phyloP scores from a whole-genome alignment of 2,113 vertebrate genomes.

The Cynoglossus semilaevis region DNA sequence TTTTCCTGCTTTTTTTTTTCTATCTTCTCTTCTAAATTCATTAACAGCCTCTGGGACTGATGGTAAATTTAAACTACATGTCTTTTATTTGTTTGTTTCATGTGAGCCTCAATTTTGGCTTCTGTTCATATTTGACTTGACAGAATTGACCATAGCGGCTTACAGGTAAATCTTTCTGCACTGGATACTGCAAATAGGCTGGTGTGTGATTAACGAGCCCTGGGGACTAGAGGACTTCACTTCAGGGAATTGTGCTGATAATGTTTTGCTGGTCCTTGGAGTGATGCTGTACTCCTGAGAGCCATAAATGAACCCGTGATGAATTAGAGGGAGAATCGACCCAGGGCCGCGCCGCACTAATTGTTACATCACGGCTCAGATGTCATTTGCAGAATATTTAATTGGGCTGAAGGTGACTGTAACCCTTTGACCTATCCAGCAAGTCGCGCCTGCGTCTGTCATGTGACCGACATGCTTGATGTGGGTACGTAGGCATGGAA shows the following conservation, averaged over 20 bases:
- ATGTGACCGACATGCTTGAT: conserved; percentile 21
- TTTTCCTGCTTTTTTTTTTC: conserved; percentile 3
- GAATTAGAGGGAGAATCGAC: conserved; percentile 20
- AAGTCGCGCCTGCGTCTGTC: conserved; percentile 14
- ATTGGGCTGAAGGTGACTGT: conserved; percentile 54
- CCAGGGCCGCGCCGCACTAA: conserved; percentile 2
- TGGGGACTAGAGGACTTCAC: conserved; percentile 4
- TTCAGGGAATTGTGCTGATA: neutral
- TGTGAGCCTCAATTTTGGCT: neutral
- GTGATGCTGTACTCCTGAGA: conserved; percentile 8
- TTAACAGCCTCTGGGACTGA: neutral
- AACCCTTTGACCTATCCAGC: conserved; percentile 49
- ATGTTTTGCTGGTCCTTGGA: neutral
- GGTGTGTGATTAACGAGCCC: neutral
- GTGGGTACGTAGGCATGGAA: conserved; percentile 31
- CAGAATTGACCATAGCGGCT: neutral
- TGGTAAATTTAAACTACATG: conserved; percentile 2
- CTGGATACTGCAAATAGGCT: neutral
- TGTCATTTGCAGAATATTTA: conserved; percentile 28
- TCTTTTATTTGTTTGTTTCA: conserved; percentile 7
- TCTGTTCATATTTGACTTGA: conserved; percentile 12
- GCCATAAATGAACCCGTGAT: conserved; percentile 27
- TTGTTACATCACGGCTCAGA: conserved; percentile 3
- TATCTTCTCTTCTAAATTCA: conserved; percentile 16
- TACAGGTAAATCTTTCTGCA: neutral